Evolutionary conservation across 2,797 vertebrate species (phyloP).

Genomic region (Rhinoraja longicauda): DNA sequence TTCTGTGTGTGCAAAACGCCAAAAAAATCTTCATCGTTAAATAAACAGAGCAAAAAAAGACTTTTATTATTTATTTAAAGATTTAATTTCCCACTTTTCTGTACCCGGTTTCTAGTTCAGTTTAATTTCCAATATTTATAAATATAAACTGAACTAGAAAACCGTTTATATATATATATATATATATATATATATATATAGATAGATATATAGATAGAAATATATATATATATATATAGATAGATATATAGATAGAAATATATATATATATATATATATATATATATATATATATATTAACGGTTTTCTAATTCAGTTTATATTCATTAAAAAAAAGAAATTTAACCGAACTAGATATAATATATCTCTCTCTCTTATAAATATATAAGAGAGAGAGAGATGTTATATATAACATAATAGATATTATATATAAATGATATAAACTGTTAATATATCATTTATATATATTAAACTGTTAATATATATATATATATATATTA

Average conservation of each 20-base stretch:
- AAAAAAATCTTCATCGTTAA: slow-evolving; percentile 17
- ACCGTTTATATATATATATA: neutral
- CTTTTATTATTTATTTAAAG: neutral
- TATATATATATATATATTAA: neutral
- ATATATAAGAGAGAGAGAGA: too few species aligned
- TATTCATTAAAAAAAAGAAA: too few species aligned
- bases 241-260: neutral
- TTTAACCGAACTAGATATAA: too few species aligned
- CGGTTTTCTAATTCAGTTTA: too few species aligned
- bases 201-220: too few species aligned
- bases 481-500: too few species aligned
- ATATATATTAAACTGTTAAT: too few species aligned
- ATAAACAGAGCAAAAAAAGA: neutral
- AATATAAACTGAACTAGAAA: too few species aligned
- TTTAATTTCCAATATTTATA: neutral
- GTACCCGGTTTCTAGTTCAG: neutral
- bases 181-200: neutral
- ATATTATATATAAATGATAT: too few species aligned
- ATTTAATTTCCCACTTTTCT: slow-evolving; percentile 15
- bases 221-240: neutral
- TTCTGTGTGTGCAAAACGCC: neutral
- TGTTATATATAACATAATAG: too few species aligned
- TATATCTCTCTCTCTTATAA: too few species aligned
- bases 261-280: neutral
- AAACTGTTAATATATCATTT: too few species aligned